Percentiles rank a stretch among this genome's conserved stretches.
Evolutionary conservation across 2,888 invertebrate species (phyloP).

Genomic region (Mantis religiosa): DNA sequence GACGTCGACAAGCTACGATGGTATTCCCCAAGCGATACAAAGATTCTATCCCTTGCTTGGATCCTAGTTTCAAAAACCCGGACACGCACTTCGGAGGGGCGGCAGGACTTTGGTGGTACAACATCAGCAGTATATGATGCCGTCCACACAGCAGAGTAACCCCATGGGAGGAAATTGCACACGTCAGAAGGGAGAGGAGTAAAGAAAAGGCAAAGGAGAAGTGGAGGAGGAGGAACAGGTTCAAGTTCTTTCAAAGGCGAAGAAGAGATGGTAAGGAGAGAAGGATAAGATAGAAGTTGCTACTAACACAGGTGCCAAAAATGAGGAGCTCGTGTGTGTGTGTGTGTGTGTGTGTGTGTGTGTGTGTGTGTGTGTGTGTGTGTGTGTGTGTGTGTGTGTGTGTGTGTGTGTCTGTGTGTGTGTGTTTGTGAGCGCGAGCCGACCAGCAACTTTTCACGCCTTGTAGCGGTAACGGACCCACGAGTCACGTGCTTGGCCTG

Average conservation of each 20-base stretch:
- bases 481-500: not conserved
- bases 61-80: not conserved
- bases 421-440: not conserved
- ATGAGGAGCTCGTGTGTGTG: not conserved
- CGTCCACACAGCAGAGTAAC: not conserved
- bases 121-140: not conserved
- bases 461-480: not conserved
- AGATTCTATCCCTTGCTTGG: not conserved
- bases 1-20: not conserved
- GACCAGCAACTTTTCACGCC: not conserved
- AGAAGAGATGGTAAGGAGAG: not conserved
- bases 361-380: not conserved
- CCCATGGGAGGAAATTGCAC: not conserved
- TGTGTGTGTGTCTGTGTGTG: not conserved
- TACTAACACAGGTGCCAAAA: not conserved
- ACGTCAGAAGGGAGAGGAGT: slow-evolving; percentile 1
- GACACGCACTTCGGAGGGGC: not conserved
- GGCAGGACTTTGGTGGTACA: not conserved
- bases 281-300: not conserved
- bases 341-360: not conserved
- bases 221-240: not conserved
- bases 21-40: not conserved
- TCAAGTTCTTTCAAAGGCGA: not conserved
- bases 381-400: no score
- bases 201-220: not conserved